phyloP scores from a whole-genome alignment of 2,888 invertebrate species.

The Acronicta psi region DNA sequence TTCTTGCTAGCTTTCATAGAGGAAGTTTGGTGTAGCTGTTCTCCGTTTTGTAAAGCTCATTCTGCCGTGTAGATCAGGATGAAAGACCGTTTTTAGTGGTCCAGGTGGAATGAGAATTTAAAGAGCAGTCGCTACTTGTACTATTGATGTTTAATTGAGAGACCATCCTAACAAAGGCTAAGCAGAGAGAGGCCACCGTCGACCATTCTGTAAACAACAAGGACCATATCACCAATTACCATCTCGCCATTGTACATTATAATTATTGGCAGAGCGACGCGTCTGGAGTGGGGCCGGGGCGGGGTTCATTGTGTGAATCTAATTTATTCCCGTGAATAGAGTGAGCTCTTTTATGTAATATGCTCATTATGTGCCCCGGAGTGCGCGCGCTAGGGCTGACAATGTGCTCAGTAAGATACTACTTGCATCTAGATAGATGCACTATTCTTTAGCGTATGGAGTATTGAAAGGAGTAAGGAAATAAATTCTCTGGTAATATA shows the following conservation, averaged over 20 bases:
- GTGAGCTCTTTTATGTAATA: conserved; percentile 75
- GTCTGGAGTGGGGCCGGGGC: conserved; percentile 45
- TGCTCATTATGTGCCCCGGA: conserved; percentile 70
- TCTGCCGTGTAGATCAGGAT: too few species aligned
- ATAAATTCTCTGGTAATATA: not conserved
- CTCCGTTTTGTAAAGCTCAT: too few species aligned
- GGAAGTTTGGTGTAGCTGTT: too few species aligned
- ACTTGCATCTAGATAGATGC: conserved; percentile 8
- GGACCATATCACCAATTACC: conserved; percentile 35
- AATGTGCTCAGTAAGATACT: conserved; percentile 43
- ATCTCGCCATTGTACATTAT: conserved; percentile 55
- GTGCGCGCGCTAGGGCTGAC: conserved; percentile 64
- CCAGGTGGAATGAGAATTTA: not conserved
- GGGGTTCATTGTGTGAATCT: conserved; percentile 69
- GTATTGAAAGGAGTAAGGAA: not conserved
- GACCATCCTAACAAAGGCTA: not conserved
- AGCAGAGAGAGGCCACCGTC: conserved; percentile 10
- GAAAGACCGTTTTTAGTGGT: too few species aligned
- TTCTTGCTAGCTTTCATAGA: too few species aligned
- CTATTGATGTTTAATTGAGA: not conserved
- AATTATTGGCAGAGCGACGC: conserved; percentile 47
- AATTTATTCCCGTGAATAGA: conserved; percentile 78
- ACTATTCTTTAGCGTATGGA: conserved; percentile 4
- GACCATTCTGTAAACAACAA: conserved; percentile 10
- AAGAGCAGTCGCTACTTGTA: not conserved